phyloP scores from a whole-genome alignment of 2,888 invertebrate genomes.

The Xylota sylvarum region DNA sequence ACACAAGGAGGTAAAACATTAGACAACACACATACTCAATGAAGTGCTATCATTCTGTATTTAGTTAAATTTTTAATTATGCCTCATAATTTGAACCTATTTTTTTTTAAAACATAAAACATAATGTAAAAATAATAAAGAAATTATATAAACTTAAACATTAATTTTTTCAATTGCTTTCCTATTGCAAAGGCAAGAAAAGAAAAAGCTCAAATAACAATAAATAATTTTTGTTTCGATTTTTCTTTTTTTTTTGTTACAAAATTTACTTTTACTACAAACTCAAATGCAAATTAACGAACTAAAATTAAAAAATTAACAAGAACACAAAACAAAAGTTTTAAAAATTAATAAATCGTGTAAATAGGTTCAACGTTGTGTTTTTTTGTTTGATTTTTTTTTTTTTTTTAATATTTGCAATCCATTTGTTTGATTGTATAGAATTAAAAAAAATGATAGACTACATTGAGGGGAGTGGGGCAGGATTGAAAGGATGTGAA shows the following conservation, averaged over 20 bases:
- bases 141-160: constrained; percentile 51
- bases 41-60: constrained; percentile 85
- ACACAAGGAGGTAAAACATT: constrained; percentile 95
- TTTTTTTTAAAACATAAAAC: constrained; percentile 78
- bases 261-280: constrained; percentile 9
- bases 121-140: constrained; percentile 27
- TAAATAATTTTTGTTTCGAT: constrained; percentile 53
- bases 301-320: background rate
- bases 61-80: constrained; percentile 70
- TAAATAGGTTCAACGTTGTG: constrained; percentile 76
- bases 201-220: constrained; percentile 79
- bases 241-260: constrained; percentile 3
- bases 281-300: constrained; percentile 32
- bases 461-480: constrained; percentile 85
- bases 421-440: constrained; percentile 52
- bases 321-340: background rate
- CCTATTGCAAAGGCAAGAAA: constrained; percentile 78
- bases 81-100: constrained; percentile 81
- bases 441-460: constrained; percentile 84
- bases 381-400: constrained; percentile 33
- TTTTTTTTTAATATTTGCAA: constrained; percentile 42
- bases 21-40: constrained; percentile 93
- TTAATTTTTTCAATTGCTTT: constrained; percentile 60
- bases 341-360: constrained; percentile 57
- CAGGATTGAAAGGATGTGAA: constrained; percentile 84